phyloP scores from a whole-genome alignment of 2,888 invertebrate genomes.

The Ochlodes sylvanus region DNA sequence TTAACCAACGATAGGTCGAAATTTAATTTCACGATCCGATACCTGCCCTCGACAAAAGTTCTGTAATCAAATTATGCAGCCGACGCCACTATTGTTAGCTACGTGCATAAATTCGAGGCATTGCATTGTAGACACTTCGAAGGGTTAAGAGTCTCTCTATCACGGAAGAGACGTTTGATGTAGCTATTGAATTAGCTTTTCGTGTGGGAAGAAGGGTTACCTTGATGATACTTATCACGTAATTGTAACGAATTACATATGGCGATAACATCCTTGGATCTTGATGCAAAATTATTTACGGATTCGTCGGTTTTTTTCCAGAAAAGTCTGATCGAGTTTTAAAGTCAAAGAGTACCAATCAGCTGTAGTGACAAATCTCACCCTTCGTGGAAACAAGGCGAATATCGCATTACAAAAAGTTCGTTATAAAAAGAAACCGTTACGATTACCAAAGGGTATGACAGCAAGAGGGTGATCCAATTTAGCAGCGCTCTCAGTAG shows the following conservation, averaged over 20 bases:
- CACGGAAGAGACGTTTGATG: constrained; percentile 71
- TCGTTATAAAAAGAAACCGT: constrained; percentile 83
- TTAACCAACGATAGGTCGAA: constrained; percentile 83
- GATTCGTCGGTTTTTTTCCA: constrained; percentile 24
- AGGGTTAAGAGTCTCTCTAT: constrained; percentile 73
- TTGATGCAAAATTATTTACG: constrained; percentile 41
- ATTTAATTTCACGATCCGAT: constrained; percentile 83
- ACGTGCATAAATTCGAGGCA: constrained; percentile 81
- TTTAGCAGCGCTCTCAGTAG: constrained; percentile 75
- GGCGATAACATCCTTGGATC: constrained; percentile 53
- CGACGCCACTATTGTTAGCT: constrained; percentile 76
- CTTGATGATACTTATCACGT: constrained; percentile 81
- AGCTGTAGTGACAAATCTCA: constrained; percentile 68
- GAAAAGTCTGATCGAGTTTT: constrained; percentile 46
- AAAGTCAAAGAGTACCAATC: constrained; percentile 73
- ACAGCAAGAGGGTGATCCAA: constrained; percentile 80
- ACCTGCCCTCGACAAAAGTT: constrained; percentile 81
- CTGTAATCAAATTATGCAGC: constrained; percentile 84
- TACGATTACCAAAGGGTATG: constrained; percentile 82
- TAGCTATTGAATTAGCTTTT: constrained; percentile 67
- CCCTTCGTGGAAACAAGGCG: constrained; percentile 79
- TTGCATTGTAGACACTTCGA: constrained; percentile 73
- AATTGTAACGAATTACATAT: constrained; percentile 81
- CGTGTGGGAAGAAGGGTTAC: constrained; percentile 82
- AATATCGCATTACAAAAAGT: constrained; percentile 83